A percentile compares a stretch with the other conserved stretches of the same genome.
Evolutionary conservation across 1,140 invertebrate genomes (phyloP).

Genomic region (Aethina tumida): DNA sequence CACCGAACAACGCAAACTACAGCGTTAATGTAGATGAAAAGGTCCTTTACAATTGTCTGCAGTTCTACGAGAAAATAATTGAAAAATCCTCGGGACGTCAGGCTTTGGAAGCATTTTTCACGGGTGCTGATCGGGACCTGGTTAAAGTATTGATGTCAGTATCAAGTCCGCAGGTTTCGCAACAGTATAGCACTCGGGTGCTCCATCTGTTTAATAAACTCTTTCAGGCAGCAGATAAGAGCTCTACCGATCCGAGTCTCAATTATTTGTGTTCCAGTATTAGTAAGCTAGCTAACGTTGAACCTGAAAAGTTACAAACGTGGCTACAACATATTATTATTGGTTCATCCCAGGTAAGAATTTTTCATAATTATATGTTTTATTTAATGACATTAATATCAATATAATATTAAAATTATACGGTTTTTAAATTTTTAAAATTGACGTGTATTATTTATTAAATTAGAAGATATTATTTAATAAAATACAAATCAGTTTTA

Average conservation of each 20-base stretch:
- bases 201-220: slow-evolving; percentile 73
- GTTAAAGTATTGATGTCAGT: slow-evolving; percentile 66
- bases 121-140: slow-evolving; percentile 45
- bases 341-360: slow-evolving; percentile 38
- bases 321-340: slow-evolving; percentile 62
- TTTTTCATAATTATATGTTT: no score
- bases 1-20: slow-evolving; percentile 6
- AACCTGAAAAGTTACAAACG: slow-evolving; percentile 51
- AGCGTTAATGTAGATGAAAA: slow-evolving; percentile 48
- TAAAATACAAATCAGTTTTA: no score
- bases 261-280: slow-evolving; percentile 61
- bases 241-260: slow-evolving; percentile 48
- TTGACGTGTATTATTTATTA: no score
- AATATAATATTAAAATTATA: no score
- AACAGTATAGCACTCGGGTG: slow-evolving; percentile 65
- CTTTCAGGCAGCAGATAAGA: slow-evolving; percentile 54
- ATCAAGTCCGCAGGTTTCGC: slow-evolving; percentile 53
- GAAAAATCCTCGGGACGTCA: slow-evolving; percentile 68
- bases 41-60: slow-evolving; percentile 57
- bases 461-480: no score
- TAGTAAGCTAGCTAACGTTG: slow-evolving; percentile 53
- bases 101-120: slow-evolving; percentile 75
- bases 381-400: no score
- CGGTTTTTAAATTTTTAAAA: no score
- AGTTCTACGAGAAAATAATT: slow-evolving; percentile 76